Evolutionary conservation across 1,140 invertebrate species (phyloP), one percentile per base, ranked within the genome.

Genomic region (Drosophila sucinea): DNA sequence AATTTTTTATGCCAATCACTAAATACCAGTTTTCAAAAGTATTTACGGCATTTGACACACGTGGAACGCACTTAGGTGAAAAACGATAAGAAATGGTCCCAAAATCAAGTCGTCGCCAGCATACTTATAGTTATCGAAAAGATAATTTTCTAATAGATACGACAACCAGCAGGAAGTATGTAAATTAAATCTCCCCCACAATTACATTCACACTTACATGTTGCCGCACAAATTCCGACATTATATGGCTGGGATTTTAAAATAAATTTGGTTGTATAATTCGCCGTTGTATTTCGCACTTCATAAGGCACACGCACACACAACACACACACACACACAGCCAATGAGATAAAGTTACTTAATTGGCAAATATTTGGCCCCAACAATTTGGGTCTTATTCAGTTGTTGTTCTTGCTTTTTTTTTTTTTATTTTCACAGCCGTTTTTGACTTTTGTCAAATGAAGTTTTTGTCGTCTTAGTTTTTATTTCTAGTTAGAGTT

Each of bases 151-250:
- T 47, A 5, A 47, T 47, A 47, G 38, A 11, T 69, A 73, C 64
- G 65, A 62, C 57, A 65, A 75, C 65, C 69, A 68, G 57, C 57
- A 75, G 72, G 72, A 75, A 75, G 73, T 75, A 61, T 32, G 55
- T 57, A 4, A 23, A 30, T 47, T 17, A 17, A 10, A 65, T 73
- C 83, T 87, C 82, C 10, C 3, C 10, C 3, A 3, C 1, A 2
- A 33, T 27, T 3, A 38, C 6, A 32, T 41, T 27, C 7, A n/a
- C 58, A 76, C 82, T 86, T 87, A 86, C 82, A 86, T 79, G 82
- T 76, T 86, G 75, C 66, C 83, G 68, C 69, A 86, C 68, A 82
- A 86, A 87, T 47, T 86, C 82, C 64, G 79, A 82, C 82, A 86
- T 76, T 11, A 51, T 51, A 51, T 78, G 51, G 63, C 66, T 81